These are phyloP conservation scores for Sterna hirundo DNA, from an alignment of 2,113 vertebrate species.

Conservation along the genomic window DNA sequence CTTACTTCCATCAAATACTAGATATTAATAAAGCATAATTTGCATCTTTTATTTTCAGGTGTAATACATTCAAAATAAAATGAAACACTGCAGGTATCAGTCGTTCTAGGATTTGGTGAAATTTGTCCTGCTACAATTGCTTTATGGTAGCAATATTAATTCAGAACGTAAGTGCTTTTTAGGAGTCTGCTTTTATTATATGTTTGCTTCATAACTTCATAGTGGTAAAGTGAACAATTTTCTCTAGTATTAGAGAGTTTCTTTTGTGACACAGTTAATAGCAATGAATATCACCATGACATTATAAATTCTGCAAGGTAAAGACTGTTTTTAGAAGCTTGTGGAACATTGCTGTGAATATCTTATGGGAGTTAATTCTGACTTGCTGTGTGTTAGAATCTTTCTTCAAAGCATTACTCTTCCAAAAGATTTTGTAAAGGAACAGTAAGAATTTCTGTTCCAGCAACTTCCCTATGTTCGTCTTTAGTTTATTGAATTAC, in stretches of 20 bases:
- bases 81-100: not conserved
- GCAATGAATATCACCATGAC: not conserved
- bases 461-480: not conserved
- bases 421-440: not conserved
- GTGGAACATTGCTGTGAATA: not conserved
- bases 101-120: not conserved
- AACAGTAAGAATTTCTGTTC: not conserved
- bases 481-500: not conserved
- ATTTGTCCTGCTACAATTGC: not conserved
- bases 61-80: not conserved
- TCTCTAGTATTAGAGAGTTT: not conserved
- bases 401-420: not conserved
- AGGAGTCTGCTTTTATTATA: not conserved
- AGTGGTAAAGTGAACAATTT: not conserved
- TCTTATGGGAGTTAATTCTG: not conserved
- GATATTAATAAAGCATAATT: not conserved
- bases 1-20: not conserved
- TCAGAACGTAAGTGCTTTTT: not conserved
- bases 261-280: constrained; percentile 4
- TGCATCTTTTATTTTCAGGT: not conserved
- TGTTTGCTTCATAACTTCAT: not conserved
- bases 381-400: not conserved
- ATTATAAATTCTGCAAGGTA: not conserved
- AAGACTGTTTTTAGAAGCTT: not conserved
- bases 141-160: not conserved